Conservation (phyloP, 2,113 vertebrate genomes). For the Thinocorus orbignyianus region DNA sequence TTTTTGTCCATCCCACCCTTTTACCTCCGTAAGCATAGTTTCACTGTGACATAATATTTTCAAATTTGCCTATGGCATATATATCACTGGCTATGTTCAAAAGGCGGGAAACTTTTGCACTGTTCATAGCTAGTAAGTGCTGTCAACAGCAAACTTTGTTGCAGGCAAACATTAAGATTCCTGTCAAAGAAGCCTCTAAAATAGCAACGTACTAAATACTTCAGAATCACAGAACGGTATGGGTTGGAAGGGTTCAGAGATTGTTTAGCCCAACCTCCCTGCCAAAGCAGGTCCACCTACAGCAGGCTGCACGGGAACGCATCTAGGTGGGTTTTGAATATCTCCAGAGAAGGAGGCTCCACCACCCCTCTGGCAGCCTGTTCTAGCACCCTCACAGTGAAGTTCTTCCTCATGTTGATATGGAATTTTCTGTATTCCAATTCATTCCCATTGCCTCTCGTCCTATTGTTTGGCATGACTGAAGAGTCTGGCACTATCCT, state of each 20-base stretch:
- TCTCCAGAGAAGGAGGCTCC: not conserved
- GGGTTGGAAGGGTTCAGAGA: not conserved
- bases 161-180: not conserved
- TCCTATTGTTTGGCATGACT: not conserved
- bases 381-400: not conserved
- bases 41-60: not conserved
- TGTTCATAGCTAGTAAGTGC: not conserved
- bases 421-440: not conserved
- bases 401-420: not conserved
- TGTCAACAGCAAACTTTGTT: not conserved
- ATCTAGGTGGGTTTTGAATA: not conserved
- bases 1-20: not conserved
- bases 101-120: not conserved
- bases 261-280: not conserved
- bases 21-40: not conserved
- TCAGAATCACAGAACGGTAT: not conserved
- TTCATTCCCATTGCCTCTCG: not conserved
- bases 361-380: not conserved
- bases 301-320: not conserved
- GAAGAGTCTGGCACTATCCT: not conserved
- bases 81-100: not conserved
- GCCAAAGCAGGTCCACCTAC: not conserved
- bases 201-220: not conserved
- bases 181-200: not conserved
- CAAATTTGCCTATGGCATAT: not conserved